Evolutionary conservation across 2,888 invertebrate species (phyloP), one percentile per base, ranked within the genome.

Genomic region (Epinotia nisella): DNA sequence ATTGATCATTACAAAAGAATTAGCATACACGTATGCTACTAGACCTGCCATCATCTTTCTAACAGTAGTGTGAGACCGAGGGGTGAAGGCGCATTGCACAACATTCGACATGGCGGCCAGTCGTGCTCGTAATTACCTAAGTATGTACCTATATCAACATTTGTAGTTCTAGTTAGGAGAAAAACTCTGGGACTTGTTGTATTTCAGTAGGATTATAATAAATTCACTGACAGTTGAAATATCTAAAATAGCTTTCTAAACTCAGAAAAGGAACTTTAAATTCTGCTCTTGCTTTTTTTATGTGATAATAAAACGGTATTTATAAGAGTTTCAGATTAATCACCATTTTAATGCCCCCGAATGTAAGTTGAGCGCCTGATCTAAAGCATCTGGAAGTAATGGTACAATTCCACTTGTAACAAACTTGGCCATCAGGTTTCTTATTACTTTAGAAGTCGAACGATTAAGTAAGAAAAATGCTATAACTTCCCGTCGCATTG

Each of bases 391-490:
- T 73, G 69, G 69, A 64, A 55, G 73, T 73, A 69, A 73, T 69
- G 69, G 49, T 69, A 69, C 68, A 64, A 64, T 73, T 69, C 68
- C 68, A 69, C 68, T 72, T 68, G 72, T 67, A 74, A 58, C 65
- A 72, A 75, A 75, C 71, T 74, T 68, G 56, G 66, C 68, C 74
- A 74, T 74, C 74, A 74, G 71, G 67, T 70, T 61, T 70, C 71
- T 64, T 71, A 74, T 74, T 74, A 74, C 74, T 74, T 74, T 45
- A 74, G 69, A 72, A 75, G 72, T 72, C 72, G 75, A 75, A 75
- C 71, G 75, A 75, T 75, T 75, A 74, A 74, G 67, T 70, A 75
- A 69, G 72, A 72, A 72, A 74, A 74, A 74, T 67, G 70, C 74
- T 70, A 60, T 71, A 74, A 74, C 71, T 71, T 71, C 58, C 71